Base-by-base conservation (phyloP, 1,140 invertebrate genomes). In the Philaenus spumarius region DNA sequence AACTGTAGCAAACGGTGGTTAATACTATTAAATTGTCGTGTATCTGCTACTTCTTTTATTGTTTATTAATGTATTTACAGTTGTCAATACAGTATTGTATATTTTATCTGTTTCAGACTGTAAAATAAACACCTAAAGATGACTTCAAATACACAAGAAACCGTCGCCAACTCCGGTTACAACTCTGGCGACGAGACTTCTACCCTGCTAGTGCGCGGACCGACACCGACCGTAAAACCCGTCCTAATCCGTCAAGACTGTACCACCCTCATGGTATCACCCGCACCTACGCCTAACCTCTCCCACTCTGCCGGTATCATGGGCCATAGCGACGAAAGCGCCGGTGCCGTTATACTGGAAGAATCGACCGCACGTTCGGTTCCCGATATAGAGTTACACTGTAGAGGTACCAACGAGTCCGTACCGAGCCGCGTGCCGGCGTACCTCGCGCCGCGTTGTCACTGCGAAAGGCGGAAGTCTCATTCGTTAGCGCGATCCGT, bases 311-410 rank as follows among this genome's bases (percentile, higher is more conserved):
- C 77, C 30, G 48, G 50, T 11, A 39, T 60, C 35, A 78, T 85
- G 66, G 85, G 84, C 2, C 85, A 85, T 34, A 89, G 86, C 64
- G 87, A 90, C 72, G 88, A 90, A 71, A 87, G 86, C 67, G 80
- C 77, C 40, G 78, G 82, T 5, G 45, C 54, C 1, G 50, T 46
- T 15, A 75, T 74, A 9, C 66, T 79, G 12, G 73, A 75, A 68
- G 70, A 78, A 56, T 81, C 81, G 67, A 74, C 73, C 55, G 75
- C 79, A 72, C 80, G 88, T 68, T 90, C 87, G 61, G 90, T 93
- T 61, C 90, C 90, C 14, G 90, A 93, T 70, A 89, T 94, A 66
- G 90, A 93, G 74, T 76, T 93, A 55, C 88, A 93, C 72, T 90
- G 87, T 72, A 75, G 83, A 64, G 76, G 23, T 43, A 70, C 68